Percentiles rank a stretch among this genome's conserved stretches.
These are phyloP conservation scores for Eufriesea mexicana DNA, from an alignment of 1,140 invertebrate genomes.

Conservation along the genomic window DNA sequence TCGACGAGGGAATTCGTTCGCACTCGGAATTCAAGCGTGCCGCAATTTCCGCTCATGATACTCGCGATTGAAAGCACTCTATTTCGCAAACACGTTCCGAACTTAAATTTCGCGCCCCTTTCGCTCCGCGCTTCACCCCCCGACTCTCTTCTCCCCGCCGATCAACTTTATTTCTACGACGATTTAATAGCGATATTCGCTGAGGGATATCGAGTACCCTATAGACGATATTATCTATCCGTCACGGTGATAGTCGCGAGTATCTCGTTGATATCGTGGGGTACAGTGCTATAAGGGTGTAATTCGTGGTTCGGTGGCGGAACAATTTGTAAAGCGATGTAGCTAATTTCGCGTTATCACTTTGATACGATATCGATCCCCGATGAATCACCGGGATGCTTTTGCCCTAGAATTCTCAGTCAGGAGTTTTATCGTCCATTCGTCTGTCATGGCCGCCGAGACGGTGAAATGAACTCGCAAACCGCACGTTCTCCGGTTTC, in stretches of 20 bases:
- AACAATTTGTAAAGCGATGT: not conserved
- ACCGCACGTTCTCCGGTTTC: slow-evolving; percentile 19
- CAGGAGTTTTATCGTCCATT: slow-evolving; percentile 23
- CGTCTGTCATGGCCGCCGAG: not conserved
- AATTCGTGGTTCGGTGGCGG: not conserved
- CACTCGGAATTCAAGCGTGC: not conserved
- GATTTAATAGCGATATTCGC: no score
- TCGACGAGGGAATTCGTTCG: slow-evolving; percentile 24
- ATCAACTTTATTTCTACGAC: no score
- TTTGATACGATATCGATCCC: slow-evolving; percentile 4
- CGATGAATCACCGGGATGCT: slow-evolving; percentile 16
- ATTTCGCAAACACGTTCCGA: not conserved
- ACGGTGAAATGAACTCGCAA: not conserved
- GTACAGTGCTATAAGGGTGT: no score
- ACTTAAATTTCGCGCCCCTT: no score
- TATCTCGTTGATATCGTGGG: no score
- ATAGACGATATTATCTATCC: no score
- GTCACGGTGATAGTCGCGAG: no score
- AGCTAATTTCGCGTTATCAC: slow-evolving; percentile 1
- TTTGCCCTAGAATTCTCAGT: not conserved
- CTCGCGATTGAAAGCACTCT: not conserved
- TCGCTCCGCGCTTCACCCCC: no score
- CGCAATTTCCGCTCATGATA: not conserved
- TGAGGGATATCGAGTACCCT: no score
- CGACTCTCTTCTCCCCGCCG: no score